phyloP scores from a whole-genome alignment of 1,140 invertebrate genomes.

The Leptopilina boulardi region DNA sequence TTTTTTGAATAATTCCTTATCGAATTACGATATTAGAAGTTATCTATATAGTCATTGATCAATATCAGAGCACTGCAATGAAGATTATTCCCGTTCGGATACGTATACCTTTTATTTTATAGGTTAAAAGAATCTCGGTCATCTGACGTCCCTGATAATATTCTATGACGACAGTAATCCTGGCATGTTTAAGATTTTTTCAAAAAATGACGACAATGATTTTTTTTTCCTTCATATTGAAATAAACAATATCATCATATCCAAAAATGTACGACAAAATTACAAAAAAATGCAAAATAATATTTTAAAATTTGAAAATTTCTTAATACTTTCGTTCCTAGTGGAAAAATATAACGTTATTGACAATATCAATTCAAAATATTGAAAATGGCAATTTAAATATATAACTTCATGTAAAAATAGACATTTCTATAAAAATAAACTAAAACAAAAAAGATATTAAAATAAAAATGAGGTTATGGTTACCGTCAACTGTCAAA shows the following conservation, averaged over 20 bases:
- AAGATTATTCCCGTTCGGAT: slow-evolving; percentile 23
- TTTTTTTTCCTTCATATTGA: not conserved
- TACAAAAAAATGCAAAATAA: not conserved
- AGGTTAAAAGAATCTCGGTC: slow-evolving; percentile 45
- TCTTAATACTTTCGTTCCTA: no score
- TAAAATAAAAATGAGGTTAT: slow-evolving; percentile 12
- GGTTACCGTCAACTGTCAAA: not conserved
- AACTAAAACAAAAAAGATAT: not conserved
- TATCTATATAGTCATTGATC: slow-evolving; percentile 55
- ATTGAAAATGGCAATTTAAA: no score
- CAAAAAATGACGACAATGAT: not conserved
- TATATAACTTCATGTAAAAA: no score
- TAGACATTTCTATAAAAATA: no score
- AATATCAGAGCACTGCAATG: slow-evolving; percentile 38
- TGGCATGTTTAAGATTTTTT: not conserved
- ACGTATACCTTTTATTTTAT: slow-evolving; percentile 40
- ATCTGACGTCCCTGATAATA: slow-evolving; percentile 46
- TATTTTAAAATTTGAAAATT: no score
- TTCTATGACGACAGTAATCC: slow-evolving; percentile 23
- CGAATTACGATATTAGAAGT: slow-evolving; percentile 26
- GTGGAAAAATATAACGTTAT: no score
- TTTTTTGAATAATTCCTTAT: slow-evolving; percentile 34
- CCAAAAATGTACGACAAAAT: not conserved
- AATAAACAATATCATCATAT: no score
- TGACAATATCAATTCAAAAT: no score